Percentiles rank a stretch among this genome's conserved stretches.
These are phyloP conservation scores for Lacanobia oleracea DNA, from an alignment of 2,888 invertebrate species.

Conservation along the genomic window DNA sequence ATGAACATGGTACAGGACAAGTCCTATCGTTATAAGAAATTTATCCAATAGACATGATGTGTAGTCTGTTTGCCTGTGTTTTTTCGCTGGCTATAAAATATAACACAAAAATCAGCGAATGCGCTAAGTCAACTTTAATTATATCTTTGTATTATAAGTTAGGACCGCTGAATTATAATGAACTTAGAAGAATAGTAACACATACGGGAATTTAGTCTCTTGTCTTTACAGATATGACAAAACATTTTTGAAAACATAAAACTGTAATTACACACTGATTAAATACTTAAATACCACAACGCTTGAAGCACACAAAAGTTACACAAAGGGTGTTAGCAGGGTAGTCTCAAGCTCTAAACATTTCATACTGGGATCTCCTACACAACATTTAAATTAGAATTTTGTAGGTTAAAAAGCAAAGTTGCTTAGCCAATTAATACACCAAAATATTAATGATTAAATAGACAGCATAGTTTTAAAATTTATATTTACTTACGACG, in stretches of 20 bases:
- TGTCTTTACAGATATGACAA: neutral
- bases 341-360: constrained; percentile 42
- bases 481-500: constrained; percentile 23
- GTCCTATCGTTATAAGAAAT: too few species aligned
- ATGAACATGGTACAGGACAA: too few species aligned
- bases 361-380: constrained; percentile 22
- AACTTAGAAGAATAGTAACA: too few species aligned
- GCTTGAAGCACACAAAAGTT: constrained; percentile 42
- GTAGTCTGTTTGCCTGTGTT: too few species aligned
- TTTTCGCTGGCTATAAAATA: too few species aligned
- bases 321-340: constrained; percentile 27
- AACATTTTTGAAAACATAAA: neutral
- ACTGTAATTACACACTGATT: neutral
- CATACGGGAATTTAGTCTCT: neutral
- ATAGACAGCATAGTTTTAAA: neutral
- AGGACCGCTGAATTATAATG: too few species aligned
- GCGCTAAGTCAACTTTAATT: too few species aligned
- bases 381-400: neutral
- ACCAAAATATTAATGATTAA: neutral
- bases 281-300: constrained; percentile 35
- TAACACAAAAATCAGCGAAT: too few species aligned
- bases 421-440: constrained; percentile 15
- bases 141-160: too few species aligned
- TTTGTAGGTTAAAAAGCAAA: constrained; percentile 18
- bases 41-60: too few species aligned